These are phyloP conservation scores for Alsophila aescularia DNA, from an alignment of 2,888 invertebrate genomes.

Conservation along the genomic window DNA sequence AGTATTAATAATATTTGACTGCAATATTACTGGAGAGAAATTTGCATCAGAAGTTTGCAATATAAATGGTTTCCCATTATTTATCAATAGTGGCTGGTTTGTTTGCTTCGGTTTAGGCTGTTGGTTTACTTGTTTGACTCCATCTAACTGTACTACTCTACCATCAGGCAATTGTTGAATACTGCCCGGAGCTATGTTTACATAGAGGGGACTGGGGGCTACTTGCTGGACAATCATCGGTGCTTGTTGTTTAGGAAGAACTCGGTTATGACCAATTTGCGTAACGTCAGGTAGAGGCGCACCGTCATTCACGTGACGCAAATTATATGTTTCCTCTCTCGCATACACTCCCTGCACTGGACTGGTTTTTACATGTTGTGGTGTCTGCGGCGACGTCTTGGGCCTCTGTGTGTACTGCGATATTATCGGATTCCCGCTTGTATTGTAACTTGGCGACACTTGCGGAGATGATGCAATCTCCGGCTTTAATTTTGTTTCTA, in stretches of 20 bases:
- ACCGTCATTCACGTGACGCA: slow-evolving; percentile 52
- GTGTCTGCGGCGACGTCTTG: slow-evolving; percentile 35
- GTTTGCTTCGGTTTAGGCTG: slow-evolving; percentile 52
- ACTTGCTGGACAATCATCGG: slow-evolving; percentile 77
- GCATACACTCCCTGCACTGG: slow-evolving; percentile 62
- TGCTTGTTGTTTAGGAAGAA: slow-evolving; percentile 54
- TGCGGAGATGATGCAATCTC: slow-evolving; percentile 61
- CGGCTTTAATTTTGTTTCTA: slow-evolving; percentile 60
- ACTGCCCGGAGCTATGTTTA: slow-evolving; percentile 65
- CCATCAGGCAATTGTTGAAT: slow-evolving; percentile 66
- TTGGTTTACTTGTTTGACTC: slow-evolving; percentile 55
- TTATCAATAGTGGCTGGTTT: slow-evolving; percentile 66
- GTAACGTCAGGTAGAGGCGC: slow-evolving; percentile 62
- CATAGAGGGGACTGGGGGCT: slow-evolving; percentile 72
- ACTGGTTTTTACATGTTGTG: slow-evolving; percentile 58
- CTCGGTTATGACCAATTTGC: slow-evolving; percentile 56
- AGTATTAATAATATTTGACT: slow-evolving; percentile 85
- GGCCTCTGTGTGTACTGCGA: slow-evolving; percentile 66
- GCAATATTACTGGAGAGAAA: slow-evolving; percentile 86
- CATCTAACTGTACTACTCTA: slow-evolving; percentile 62
- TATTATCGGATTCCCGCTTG: slow-evolving; percentile 69
- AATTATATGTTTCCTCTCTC: slow-evolving; percentile 64
- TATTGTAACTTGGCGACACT: slow-evolving; percentile 61
- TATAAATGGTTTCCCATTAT: slow-evolving; percentile 71
- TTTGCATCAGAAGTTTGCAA: slow-evolving; percentile 74